Percentiles rank a stretch among this genome's conserved stretches.
Evolutionary conservation across 2,113 vertebrate genomes (phyloP).

Genomic region (Promerops cafer): DNA sequence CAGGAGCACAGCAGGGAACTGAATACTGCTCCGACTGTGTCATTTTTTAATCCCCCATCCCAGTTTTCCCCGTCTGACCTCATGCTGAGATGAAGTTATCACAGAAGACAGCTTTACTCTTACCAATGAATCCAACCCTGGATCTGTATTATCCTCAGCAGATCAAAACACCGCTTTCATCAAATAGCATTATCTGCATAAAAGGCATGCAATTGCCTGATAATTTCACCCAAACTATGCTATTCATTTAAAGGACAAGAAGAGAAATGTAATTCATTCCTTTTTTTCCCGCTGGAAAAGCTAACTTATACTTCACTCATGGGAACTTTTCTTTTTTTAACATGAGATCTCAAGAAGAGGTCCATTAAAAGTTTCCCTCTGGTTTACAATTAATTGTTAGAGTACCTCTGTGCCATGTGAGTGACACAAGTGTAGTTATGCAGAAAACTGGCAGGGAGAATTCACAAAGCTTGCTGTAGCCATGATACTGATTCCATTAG

Average conservation of each 20-base stretch:
- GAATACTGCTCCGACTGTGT: conserved; percentile 88
- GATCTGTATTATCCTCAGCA: conserved; percentile 91
- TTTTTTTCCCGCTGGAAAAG: conserved; percentile 67
- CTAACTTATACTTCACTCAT: conserved; percentile 74
- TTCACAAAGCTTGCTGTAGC: conserved; percentile 66
- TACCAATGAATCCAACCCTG: conserved; percentile 87
- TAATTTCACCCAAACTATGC: conserved; percentile 91
- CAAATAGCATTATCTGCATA: conserved; percentile 99
- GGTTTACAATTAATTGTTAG: conserved; percentile 70
- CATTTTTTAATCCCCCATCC: conserved; percentile 93
- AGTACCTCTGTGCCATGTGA: conserved; percentile 61
- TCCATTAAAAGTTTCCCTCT: conserved; percentile 68
- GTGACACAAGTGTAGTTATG: conserved; percentile 69
- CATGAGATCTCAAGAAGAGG: conserved; percentile 72
- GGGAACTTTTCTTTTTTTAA: conserved; percentile 77
- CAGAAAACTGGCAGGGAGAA: conserved; percentile 66
- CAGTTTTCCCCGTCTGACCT: conserved; percentile 90
- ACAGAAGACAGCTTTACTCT: conserved; percentile 97
- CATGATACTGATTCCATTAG: conserved; percentile 70
- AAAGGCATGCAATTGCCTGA: conserved; percentile 92
- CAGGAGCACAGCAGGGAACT: conserved; percentile 87
- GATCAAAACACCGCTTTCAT: conserved; percentile 96
- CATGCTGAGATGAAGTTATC: conserved; percentile 99
- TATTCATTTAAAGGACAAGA: conserved; percentile 92
- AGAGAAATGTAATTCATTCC: conserved; percentile 83